Conservation (phyloP, 1,140 invertebrate genomes). For the Temnothorax nylanderi region DNA sequence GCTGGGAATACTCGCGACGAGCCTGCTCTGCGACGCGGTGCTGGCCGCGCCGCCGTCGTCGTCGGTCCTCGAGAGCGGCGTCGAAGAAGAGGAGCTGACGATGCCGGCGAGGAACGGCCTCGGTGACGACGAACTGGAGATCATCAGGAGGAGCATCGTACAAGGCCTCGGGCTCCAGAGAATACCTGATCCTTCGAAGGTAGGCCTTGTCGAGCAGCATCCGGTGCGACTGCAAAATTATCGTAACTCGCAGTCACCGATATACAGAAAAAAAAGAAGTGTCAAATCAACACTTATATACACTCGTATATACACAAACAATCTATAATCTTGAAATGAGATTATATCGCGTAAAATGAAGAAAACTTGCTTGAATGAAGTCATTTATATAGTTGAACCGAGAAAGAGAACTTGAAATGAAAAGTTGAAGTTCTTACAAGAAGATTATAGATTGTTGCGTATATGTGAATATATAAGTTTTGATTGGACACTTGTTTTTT, state of each 20-base stretch:
- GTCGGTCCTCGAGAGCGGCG: constrained; percentile 38
- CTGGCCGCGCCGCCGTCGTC: constrained; percentile 29
- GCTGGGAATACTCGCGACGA: constrained; percentile 40
- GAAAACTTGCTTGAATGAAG: too few species aligned
- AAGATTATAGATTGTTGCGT: too few species aligned
- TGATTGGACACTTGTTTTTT: too few species aligned
- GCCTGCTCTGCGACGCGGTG: constrained; percentile 41
- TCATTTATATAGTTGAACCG: too few species aligned
- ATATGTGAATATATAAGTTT: too few species aligned
- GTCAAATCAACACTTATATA: too few species aligned
- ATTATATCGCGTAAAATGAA: too few species aligned
- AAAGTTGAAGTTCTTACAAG: too few species aligned
- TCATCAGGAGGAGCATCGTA: constrained; percentile 83
- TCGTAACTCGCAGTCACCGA: not conserved
- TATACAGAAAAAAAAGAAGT: too few species aligned
- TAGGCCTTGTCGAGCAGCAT: constrained; percentile 53
- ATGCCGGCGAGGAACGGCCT: constrained; percentile 53
- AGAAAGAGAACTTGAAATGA: too few species aligned
- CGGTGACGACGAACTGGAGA: constrained; percentile 76
- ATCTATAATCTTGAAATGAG: too few species aligned
- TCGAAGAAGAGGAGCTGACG: constrained; percentile 38
- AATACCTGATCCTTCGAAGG: constrained; percentile 84
- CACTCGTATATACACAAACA: too few species aligned
- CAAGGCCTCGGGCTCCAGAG: constrained; percentile 82
- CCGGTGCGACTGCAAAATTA: not conserved